phyloP scores from a whole-genome alignment of 2,113 vertebrate species.

The Prunella fulvescens region DNA sequence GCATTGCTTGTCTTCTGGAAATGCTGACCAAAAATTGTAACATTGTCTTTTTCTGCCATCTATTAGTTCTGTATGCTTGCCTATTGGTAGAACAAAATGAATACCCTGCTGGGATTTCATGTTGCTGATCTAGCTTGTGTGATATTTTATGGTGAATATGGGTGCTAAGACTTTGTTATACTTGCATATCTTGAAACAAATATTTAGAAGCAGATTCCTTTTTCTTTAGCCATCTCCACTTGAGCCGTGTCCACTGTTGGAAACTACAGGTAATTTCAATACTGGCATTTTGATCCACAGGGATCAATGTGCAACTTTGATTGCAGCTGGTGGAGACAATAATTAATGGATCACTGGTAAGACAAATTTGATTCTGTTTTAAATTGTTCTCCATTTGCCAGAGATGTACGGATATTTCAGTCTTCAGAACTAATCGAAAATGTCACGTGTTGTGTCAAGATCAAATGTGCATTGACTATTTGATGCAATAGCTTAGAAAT shows the following conservation, averaged over 20 bases:
- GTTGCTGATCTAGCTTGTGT: not conserved
- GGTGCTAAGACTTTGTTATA: not conserved
- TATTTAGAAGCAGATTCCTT: not conserved
- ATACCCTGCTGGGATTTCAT: not conserved
- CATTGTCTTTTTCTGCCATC: not conserved
- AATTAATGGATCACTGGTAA: not conserved
- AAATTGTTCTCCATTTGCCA: not conserved
- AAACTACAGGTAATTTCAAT: not conserved
- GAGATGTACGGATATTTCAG: not conserved
- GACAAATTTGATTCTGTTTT: not conserved
- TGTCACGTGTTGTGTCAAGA: not conserved
- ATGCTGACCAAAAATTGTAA: not conserved
- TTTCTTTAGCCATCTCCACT: not conserved
- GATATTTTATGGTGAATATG: not conserved
- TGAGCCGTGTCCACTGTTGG: not conserved
- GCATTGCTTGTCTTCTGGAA: not conserved
- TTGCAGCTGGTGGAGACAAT: not conserved
- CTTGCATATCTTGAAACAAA: not conserved
- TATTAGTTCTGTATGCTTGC: not conserved
- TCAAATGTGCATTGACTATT: not conserved
- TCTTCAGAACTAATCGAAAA: not conserved
- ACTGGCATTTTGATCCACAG: not conserved
- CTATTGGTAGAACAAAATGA: not conserved
- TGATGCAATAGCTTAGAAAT: not conserved
- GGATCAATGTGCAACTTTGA: not conserved